phyloP scores from a whole-genome alignment of 2,888 invertebrate species.

The Magallana nippona region DNA sequence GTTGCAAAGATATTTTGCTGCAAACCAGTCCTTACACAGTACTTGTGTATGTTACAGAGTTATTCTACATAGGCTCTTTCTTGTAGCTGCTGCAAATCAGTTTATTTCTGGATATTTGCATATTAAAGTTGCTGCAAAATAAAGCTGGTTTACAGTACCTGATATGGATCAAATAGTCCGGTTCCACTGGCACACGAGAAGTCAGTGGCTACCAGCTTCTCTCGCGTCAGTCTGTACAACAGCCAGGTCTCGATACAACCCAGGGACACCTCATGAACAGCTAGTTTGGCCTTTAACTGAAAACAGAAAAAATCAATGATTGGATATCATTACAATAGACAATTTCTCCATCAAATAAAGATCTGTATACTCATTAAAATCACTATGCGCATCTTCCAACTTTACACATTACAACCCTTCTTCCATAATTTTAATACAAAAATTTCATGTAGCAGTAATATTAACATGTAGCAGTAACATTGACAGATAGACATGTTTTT shows the following conservation, averaged over 20 bases:
- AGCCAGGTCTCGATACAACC: conserved; percentile 93
- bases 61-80: too few species aligned
- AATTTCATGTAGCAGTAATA: background rate
- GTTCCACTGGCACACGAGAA: conserved; percentile 94
- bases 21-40: too few species aligned
- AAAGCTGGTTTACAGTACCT: conserved; percentile 76
- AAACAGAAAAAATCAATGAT: conserved; percentile 13
- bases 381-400: too few species aligned
- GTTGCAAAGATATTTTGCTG: too few species aligned
- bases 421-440: too few species aligned
- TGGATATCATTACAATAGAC: background rate
- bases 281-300: conserved; percentile 82
- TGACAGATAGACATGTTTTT: background rate
- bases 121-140: too few species aligned
- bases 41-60: too few species aligned
- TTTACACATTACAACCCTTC: too few species aligned
- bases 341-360: background rate
- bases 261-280: conserved; percentile 86
- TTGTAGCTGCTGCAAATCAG: too few species aligned
- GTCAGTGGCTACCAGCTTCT: conserved; percentile 88
- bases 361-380: too few species aligned
- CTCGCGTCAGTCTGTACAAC: conserved; percentile 88
- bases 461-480: background rate
- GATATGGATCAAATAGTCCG: conserved; percentile 95
- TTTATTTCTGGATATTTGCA: too few species aligned